A percentile compares a stretch with the other conserved stretches of the same genome.
phyloP scores from a whole-genome alignment of 2,113 vertebrate genomes.

The Prolemur simus region DNA sequence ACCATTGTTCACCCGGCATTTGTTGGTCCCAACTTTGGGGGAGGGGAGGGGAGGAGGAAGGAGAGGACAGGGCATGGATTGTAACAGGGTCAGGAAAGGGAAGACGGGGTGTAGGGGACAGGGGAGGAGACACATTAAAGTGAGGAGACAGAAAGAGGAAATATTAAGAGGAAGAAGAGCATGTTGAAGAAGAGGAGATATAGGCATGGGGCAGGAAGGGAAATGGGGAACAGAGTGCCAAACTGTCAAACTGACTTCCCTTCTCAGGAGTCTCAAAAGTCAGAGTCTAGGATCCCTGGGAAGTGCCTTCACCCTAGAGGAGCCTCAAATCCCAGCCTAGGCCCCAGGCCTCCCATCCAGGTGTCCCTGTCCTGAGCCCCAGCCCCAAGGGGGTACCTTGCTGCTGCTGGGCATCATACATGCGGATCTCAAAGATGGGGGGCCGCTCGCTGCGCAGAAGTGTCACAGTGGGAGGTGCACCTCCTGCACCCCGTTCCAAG shows the following conservation, averaged over 20 bases:
- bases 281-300: not conserved
- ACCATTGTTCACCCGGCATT: slow-evolving; percentile 93
- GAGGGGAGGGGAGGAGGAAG: fast-evolving
- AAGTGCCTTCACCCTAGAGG: not conserved
- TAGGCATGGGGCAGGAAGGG: not conserved
- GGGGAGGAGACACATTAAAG: not conserved
- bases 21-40: slow-evolving; percentile 89
- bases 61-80: fast-evolving
- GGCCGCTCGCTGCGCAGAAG: slow-evolving; percentile 95
- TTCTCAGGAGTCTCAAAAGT: not conserved
- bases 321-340: not conserved
- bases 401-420: slow-evolving; percentile 97
- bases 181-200: not conserved
- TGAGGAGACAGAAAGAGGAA: not conserved
- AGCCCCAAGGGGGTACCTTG: slow-evolving; percentile 86
- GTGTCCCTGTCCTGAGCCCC: not conserved
- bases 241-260: not conserved
- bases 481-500: slow-evolving; percentile 84
- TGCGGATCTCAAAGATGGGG: slow-evolving; percentile 97
- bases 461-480: slow-evolving; percentile 87
- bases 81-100: not conserved
- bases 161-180: not conserved
- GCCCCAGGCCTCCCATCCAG: not conserved
- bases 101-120: not conserved
- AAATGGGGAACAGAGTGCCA: not conserved